A percentile compares a stretch with the other conserved stretches of the same genome.
These are phyloP conservation scores for Baronia brevicornis DNA, from an alignment of 2,888 invertebrate genomes.

Conservation along the genomic window DNA sequence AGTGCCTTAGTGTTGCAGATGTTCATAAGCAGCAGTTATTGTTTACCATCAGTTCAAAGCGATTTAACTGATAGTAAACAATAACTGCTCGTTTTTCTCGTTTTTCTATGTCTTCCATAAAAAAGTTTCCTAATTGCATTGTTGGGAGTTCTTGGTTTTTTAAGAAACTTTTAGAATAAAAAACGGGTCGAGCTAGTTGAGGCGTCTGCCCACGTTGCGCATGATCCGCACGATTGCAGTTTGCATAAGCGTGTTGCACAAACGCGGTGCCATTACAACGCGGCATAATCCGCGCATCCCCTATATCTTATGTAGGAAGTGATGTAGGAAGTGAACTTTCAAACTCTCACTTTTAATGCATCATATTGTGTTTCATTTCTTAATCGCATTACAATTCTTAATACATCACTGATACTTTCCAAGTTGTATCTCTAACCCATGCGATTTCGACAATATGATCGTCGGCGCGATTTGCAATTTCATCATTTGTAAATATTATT, in stretches of 20 bases:
- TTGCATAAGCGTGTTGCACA: slow-evolving; percentile 65
- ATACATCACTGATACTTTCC: slow-evolving; percentile 6
- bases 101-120: no score
- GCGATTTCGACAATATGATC: no score
- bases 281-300: slow-evolving; percentile 64
- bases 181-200: slow-evolving; percentile 6
- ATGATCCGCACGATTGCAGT: slow-evolving; percentile 60
- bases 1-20: no score
- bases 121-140: no score
- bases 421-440: neutral
- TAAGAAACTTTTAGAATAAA: neutral
- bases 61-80: no score
- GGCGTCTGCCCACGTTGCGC: slow-evolving; percentile 42
- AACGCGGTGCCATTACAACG: slow-evolving; percentile 48
- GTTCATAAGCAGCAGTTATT: no score
- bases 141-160: no score
- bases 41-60: no score
- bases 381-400: slow-evolving; percentile 20
- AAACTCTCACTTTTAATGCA: slow-evolving; percentile 47
- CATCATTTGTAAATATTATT: no score
- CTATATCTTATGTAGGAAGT: slow-evolving; percentile 49
- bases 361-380: slow-evolving; percentile 13
- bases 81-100: no score
- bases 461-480: no score
- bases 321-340: slow-evolving; percentile 53